Percentiles rank a stretch among this genome's conserved stretches.
Evolutionary conservation across 2,797 vertebrate species (phyloP).

Genomic region (Mus minutoides): DNA sequence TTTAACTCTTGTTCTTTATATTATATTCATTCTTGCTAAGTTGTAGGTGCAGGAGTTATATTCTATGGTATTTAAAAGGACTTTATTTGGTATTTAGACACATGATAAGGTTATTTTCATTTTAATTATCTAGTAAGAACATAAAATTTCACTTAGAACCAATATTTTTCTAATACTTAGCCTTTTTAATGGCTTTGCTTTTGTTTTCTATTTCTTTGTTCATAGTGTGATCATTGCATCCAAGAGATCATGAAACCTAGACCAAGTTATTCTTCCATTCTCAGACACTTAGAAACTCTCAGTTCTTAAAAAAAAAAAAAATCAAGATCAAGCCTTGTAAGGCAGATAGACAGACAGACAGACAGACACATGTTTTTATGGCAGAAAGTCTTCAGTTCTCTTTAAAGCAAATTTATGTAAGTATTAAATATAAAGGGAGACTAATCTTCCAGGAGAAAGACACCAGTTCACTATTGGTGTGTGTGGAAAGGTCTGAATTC

Average conservation of each 20-base stretch:
- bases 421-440: background rate
- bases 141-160: background rate
- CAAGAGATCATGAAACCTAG: background rate
- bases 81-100: background rate
- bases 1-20: background rate
- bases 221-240: background rate
- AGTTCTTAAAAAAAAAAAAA: slow-evolving; percentile 14
- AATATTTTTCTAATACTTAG: background rate
- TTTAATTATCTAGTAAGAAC: background rate
- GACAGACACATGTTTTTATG: background rate
- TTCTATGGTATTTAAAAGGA: background rate
- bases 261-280: background rate
- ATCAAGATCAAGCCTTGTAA: background rate
- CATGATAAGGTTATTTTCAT: background rate
- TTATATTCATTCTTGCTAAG: background rate
- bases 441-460: background rate
- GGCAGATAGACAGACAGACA: background rate
- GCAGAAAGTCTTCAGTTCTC: background rate
- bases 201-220: background rate
- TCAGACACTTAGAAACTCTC: background rate
- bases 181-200: background rate
- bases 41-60: background rate
- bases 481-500: background rate
- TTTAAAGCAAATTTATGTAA: slow-evolving; percentile 34
- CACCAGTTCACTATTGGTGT: background rate